Base-by-base conservation (phyloP, 2,113 vertebrate genomes). In the Baryphthengus martii region DNA sequence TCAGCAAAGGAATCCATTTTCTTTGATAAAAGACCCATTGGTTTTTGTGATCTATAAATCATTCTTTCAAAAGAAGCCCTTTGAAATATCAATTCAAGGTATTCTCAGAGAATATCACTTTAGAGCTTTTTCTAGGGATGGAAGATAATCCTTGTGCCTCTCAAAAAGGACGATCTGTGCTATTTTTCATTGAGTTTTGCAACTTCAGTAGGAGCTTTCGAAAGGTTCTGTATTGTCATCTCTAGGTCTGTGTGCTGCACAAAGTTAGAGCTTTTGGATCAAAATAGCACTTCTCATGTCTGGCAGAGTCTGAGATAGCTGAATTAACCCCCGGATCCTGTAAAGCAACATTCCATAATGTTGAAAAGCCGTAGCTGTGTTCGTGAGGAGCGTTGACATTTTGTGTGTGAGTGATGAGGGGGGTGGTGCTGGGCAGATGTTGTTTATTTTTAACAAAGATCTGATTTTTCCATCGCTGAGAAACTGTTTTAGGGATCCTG, bases 21-120 rank as follows among this genome's bases (percentile, higher is more conserved):
- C 96, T 97, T 98, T 97, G 94, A 97, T 96, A 97, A 96, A 97
- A 98, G 94, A 96, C 96, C 94, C 95, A 76, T 96, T 97, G 97
- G 92, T 89, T 96, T 97, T 97, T 97, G 95, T 97, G 97, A 95
- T 96, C 77, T 97, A 98, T 98, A 98, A 98, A 98, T 98, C 97
- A 98, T 98, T 95, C 97, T 92, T 97, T 96, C 75, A 58, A 96
- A 97, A 96, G 92, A 97, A 97, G 66, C 58, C 92, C 79, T 98
- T 96, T 96, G 97, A 97, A 97, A 95, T 96, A 97, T 96, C 97
- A 97, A 68, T 98, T 97, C 89, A 91, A 97, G 93, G 88, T 93
- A 89, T 97, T 95, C 95, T 97, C 75, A 77, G 77, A 92, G 95
- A 97, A 89, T 94, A 97, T 84, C 71, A 80, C 94, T 97, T 94